Base-by-base conservation (phyloP, 1,140 invertebrate genomes). In the Pantala flavescens region DNA sequence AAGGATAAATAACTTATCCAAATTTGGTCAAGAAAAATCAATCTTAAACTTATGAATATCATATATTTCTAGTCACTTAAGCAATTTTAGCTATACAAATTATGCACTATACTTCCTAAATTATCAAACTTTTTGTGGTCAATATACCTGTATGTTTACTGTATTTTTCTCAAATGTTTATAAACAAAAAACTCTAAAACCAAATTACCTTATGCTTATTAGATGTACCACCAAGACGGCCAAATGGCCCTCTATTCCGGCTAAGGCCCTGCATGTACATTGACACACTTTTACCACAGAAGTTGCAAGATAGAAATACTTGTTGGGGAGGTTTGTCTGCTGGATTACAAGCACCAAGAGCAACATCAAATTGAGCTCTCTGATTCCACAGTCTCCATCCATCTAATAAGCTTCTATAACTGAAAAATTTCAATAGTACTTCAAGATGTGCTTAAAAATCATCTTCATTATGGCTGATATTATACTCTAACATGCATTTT, bases 231-330 rank as follows among this genome's bases (percentile, higher is more conserved):
- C 49, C 49, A 63, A 63, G 49, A 12, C 49, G 49, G 12, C 49
- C 49, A 63, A 19, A 63, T 42, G 89, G 85, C 79, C 82, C 88
- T 80, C 81, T 86, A 78, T 81, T 87, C 80, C 83, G 80, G 75
- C 86, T 88, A 42, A 88, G 81, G 74, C 88, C 87, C 75, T 90
- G 86, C 83, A 91, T 85, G 71, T 88, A 63, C 49, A 63, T 90
- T 0, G 93, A 93, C 75, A 97, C 93, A 76, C 90, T 93, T 84
- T 97, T 97, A 5, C 94, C 92, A 85, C 96, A 98, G 84, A 95
- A 98, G 80, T 94, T 96, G 83, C 96, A 98, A 9, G 92, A 91
- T 28, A 97, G 88, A 81, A 90, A 95, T 73, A 97, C 91, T 80
- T 95, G 91, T 75, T 91, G 90, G 0, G 86, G 85, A 23, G 89